These are phyloP conservation scores for Channa maculata DNA, from an alignment of 2,113 vertebrate genomes.

Conservation along the genomic window DNA sequence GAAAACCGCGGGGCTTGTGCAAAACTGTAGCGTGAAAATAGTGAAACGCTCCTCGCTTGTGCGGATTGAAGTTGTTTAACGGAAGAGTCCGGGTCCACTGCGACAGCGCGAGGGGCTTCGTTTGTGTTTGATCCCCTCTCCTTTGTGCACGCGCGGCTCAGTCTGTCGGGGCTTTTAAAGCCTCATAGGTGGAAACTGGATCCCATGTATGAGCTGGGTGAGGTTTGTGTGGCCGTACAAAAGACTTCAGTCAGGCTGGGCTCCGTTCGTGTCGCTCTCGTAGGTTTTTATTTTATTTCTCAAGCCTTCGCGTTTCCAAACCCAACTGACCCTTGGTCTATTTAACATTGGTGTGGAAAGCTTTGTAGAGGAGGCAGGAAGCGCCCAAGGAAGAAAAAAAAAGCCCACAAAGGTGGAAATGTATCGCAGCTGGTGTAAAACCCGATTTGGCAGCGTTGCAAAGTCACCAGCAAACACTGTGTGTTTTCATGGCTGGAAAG, in stretches of 20 bases:
- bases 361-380: constrained; percentile 31
- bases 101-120: neutral
- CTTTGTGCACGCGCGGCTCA: too few species aligned
- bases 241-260: constrained; percentile 54
- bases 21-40: constrained; percentile 49
- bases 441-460: constrained; percentile 52
- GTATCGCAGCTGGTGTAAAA: constrained; percentile 22
- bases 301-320: too few species aligned
- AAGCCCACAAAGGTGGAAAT: constrained; percentile 36
- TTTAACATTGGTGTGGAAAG: neutral
- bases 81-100: constrained; percentile 21
- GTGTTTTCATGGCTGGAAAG: constrained; percentile 29
- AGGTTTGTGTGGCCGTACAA: constrained; percentile 68
- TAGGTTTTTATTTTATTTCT: neutral
- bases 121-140: neutral
- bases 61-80: constrained; percentile 56
- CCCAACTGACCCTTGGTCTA: neutral
- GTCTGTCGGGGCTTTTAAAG: constrained; percentile 14
- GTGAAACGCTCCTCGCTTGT: constrained; percentile 51
- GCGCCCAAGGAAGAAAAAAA: constrained; percentile 6
- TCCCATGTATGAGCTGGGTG: constrained; percentile 64
- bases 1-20: constrained; percentile 36
- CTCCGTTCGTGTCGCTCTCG: constrained; percentile 22
- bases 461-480: constrained; percentile 43
- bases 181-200: constrained; percentile 56